Percentiles rank a stretch among this genome's conserved stretches.
phyloP scores from a whole-genome alignment of 2,113 vertebrate species.

The Microtus montanus region DNA sequence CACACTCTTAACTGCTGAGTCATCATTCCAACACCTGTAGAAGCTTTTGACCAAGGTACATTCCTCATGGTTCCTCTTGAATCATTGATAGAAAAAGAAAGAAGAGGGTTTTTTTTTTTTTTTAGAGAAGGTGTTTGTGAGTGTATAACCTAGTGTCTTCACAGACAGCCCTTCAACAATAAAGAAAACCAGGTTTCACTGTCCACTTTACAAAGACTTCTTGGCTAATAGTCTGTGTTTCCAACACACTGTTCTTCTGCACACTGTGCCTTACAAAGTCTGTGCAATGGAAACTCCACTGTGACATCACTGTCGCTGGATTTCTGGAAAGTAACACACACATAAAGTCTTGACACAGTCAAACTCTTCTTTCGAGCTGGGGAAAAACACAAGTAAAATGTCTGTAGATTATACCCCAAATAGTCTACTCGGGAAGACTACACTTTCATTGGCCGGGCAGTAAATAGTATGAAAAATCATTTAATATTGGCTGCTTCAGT shows the following conservation, averaged over 20 bases:
- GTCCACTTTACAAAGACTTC: slow-evolving; percentile 2
- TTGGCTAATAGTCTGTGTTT: slow-evolving; percentile 14
- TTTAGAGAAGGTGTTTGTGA: neutral
- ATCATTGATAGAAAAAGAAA: neutral
- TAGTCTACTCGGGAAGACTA: neutral
- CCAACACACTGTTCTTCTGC: slow-evolving; percentile 40
- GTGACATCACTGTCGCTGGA: slow-evolving; percentile 46
- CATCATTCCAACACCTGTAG: neutral
- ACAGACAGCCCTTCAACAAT: neutral
- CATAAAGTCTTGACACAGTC: slow-evolving; percentile 12
- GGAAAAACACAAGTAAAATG: slow-evolving; percentile 29
- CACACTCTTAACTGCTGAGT: too few species aligned
- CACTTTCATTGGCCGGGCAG: neutral
- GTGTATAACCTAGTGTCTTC: neutral
- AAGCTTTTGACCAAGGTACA: neutral
- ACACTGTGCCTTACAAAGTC: slow-evolving; percentile 26
- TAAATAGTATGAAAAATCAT: neutral
- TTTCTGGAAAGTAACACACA: slow-evolving; percentile 49
- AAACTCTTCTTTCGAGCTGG: slow-evolving; percentile 33
- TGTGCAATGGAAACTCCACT: slow-evolving; percentile 51
- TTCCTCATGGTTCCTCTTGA: neutral
- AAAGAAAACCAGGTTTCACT: neutral
- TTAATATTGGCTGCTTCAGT: slow-evolving; percentile 5
- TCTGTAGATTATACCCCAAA: slow-evolving; percentile 12
- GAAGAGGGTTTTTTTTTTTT: neutral